Base-by-base conservation (phyloP, 2,113 vertebrate species). In the Nicator chloris region DNA sequence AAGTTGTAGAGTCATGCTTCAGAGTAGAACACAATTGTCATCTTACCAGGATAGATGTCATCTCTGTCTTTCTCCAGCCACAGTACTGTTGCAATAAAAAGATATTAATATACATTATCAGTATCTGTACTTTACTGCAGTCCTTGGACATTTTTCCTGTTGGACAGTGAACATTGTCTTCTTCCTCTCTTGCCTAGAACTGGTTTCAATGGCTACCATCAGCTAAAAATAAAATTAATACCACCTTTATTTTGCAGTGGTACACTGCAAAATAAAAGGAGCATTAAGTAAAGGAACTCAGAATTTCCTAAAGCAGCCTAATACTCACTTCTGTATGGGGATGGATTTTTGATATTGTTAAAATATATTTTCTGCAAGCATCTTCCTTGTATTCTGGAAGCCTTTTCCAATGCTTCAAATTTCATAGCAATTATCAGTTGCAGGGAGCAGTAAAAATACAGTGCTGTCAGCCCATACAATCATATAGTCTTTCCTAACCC, bases 321-420 rank as follows among this genome's bases (percentile, higher is more conserved):
- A 90, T 54, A 57, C 26, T 94, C 15, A 35, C 49, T 93, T 82
- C 37, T 71, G 6, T 81, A 88, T 73, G 27, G 26, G 17, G 35
- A 51, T 81, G 16, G 44, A 37, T 88, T 88, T 91, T 66, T 94
- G 7, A 77, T 60, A 79, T 79, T 71, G 28, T 76, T 81, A 79
- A 95, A 88, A 79, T 15, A 12, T 44, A 44, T 86, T 73, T 86
- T 75, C 72, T 86, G 24, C 61, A 86, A 84, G 33, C 23, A 50
- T 66, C 64, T 92, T 64, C 82, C 76, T 23, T 2, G 1, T 68
- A 44, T 63, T 86, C 57, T 71, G 64, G 68, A 60, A 94, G 16
- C 21, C 31, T 37, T 95, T 93, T 84, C 75, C 60, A 92, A 64
- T 86, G 88, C 54, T 90, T 94, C 81, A 90, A 18, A 90, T 90